Conservation (phyloP, 2,888 invertebrate species). For the Selenia dentaria region DNA sequence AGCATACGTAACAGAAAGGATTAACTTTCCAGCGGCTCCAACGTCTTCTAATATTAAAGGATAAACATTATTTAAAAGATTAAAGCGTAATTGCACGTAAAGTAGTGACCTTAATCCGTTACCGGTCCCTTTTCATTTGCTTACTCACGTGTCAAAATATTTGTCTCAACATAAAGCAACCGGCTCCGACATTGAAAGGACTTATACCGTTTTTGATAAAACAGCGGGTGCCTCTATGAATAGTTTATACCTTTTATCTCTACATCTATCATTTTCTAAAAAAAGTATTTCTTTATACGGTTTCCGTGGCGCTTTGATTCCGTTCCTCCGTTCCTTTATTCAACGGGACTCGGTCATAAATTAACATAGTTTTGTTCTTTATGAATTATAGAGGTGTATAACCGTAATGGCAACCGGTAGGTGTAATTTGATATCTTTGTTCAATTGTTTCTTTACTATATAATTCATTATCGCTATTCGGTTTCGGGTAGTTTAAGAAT, state of each 20-base stretch:
- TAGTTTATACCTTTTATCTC: slow-evolving; percentile 74
- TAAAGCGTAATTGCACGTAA: slow-evolving; percentile 50
- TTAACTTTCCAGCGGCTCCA: slow-evolving; percentile 17
- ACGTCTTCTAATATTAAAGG: slow-evolving; percentile 32
- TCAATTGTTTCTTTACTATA: slow-evolving; percentile 67
- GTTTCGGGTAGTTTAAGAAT: slow-evolving; percentile 34
- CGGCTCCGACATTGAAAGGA: slow-evolving; percentile 59
- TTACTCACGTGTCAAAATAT: slow-evolving; percentile 75
- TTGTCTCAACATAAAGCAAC: slow-evolving; percentile 63
- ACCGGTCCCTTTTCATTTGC: slow-evolving; percentile 61
- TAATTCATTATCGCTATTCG: slow-evolving; percentile 56
- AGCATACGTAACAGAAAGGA: slow-evolving; percentile 18
- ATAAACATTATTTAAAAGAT: slow-evolving; percentile 29
- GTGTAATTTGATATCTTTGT: slow-evolving; percentile 78
- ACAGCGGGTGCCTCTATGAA: slow-evolving; percentile 79
- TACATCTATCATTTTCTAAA: slow-evolving; percentile 58
- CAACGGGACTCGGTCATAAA: slow-evolving; percentile 78
- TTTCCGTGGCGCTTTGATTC: slow-evolving; percentile 78
- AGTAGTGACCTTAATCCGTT: slow-evolving; percentile 61
- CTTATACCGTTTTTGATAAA: slow-evolving; percentile 80
- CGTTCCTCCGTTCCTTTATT: slow-evolving; percentile 76
- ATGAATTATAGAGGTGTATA: slow-evolving; percentile 81
- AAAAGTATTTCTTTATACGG: slow-evolving; percentile 68
- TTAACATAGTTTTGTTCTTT: slow-evolving; percentile 77
- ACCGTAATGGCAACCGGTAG: slow-evolving; percentile 82